phyloP scores from a whole-genome alignment of 35 echinoderm and acorn worm genomes.

The Lytechinus pictus region DNA sequence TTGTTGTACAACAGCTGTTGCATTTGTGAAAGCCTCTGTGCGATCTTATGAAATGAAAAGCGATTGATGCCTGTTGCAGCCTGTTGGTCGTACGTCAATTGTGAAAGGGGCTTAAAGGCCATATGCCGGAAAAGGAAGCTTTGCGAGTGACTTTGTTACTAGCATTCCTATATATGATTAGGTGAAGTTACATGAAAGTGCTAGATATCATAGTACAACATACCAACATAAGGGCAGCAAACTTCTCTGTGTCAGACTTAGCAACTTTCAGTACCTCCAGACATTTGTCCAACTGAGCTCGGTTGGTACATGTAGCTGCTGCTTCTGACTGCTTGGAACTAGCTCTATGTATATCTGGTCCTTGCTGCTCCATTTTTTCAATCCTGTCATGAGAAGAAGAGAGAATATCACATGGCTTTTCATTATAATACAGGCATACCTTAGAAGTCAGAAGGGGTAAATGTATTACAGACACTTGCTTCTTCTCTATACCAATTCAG shows the following conservation, averaged over 20 bases:
- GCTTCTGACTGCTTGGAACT: not conserved
- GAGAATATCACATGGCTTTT: not conserved
- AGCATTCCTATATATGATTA: too few species aligned
- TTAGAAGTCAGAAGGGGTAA: not conserved
- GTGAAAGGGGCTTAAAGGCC: too few species aligned
- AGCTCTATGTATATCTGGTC: conserved; percentile 7
- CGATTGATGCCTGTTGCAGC: too few species aligned
- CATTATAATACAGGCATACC: not conserved
- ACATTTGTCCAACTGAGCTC: conserved; percentile 71
- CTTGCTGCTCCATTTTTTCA: conserved; percentile 30
- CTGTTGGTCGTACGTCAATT: too few species aligned
- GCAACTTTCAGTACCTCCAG: conserved; percentile 72
- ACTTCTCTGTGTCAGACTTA: conserved; percentile 86
- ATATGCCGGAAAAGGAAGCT: too few species aligned
- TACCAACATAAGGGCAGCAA: conserved; percentile 94
- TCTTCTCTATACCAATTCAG: not conserved
- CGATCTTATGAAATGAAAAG: too few species aligned
- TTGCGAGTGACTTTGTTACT: too few species aligned
- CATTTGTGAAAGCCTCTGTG: too few species aligned
- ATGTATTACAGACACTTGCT: not conserved
- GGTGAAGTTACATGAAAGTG: too few species aligned
- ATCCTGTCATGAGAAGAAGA: not conserved
- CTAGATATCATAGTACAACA: not conserved
- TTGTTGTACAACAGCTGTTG: too few species aligned
- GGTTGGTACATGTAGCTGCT: not conserved